Evolutionary conservation across 2,113 vertebrate species (phyloP).

Genomic region (Pandion haliaetus): DNA sequence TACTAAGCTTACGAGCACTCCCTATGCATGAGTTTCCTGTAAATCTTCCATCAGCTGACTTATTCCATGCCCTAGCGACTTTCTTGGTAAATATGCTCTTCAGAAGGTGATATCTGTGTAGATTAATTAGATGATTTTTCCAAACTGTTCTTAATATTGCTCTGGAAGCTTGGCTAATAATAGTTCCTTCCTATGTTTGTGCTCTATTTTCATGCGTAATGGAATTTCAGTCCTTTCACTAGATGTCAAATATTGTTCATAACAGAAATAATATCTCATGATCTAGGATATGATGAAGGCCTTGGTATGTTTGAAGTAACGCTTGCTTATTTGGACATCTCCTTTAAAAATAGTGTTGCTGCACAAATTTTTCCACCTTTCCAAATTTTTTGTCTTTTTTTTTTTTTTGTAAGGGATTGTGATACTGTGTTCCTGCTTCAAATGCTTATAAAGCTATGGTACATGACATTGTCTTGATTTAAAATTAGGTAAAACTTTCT

Average conservation of each 20-base stretch:
- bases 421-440: background rate
- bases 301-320: background rate
- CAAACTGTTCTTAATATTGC: background rate
- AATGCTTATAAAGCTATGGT: background rate
- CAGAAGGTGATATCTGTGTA: background rate
- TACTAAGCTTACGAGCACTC: background rate
- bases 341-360: background rate
- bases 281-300: background rate
- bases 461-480: background rate
- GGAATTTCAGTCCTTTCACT: background rate
- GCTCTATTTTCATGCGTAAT: background rate
- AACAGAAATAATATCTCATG: background rate
- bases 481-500: background rate
- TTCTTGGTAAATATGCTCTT: background rate
- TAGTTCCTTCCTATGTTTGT: background rate
- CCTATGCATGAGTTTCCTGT: background rate
- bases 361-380: background rate
- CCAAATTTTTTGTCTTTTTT: background rate
- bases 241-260: background rate
- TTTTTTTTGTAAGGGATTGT: background rate
- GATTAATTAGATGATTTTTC: background rate
- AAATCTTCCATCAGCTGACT: background rate
- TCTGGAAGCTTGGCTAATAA: background rate
- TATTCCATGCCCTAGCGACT: background rate
- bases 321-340: background rate